Percentiles rank a stretch among this genome's conserved stretches.
These are phyloP conservation scores for Drosophila nr. medialis DNA, from an alignment of 2,888 invertebrate species.

Conservation along the genomic window DNA sequence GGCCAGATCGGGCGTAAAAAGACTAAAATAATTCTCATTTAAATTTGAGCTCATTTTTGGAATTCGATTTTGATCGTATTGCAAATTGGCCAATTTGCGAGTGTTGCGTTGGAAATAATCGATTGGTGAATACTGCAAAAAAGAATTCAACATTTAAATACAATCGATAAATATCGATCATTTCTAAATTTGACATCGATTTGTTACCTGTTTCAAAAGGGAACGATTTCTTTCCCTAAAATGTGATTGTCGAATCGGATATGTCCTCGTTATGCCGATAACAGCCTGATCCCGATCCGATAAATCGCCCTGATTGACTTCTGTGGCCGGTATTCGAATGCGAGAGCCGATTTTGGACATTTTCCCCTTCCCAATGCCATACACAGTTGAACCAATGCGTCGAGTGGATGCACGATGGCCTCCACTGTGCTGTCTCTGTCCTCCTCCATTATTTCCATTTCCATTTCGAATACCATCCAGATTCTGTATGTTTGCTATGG, in stretches of 20 bases:
- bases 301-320: slow-evolving; percentile 25
- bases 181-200: not conserved
- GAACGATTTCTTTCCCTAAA: slow-evolving; percentile 83
- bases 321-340: slow-evolving; percentile 36
- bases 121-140: slow-evolving; percentile 36
- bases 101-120: slow-evolving; percentile 49
- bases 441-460: not conserved
- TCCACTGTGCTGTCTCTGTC: slow-evolving; percentile 5
- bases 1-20: not conserved
- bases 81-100: slow-evolving; percentile 26
- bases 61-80: slow-evolving; percentile 2
- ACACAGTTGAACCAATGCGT: slow-evolving; percentile 37
- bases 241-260: slow-evolving; percentile 78
- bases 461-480: slow-evolving; percentile 29
- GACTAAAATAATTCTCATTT: slow-evolving; percentile 16
- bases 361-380: slow-evolving; percentile 24
- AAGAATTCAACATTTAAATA: not conserved
- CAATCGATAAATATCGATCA: not conserved
- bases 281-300: slow-evolving; percentile 35
- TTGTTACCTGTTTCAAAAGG: slow-evolving; percentile 77
- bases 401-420: slow-evolving; percentile 36
- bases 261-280: slow-evolving; percentile 64
- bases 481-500: slow-evolving; percentile 54
- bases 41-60: not conserved
- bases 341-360: slow-evolving; percentile 21